Percentiles rank a stretch among this genome's conserved stretches.
Evolutionary conservation across 2,888 invertebrate genomes (phyloP).

Genomic region (Athalia circularis): DNA sequence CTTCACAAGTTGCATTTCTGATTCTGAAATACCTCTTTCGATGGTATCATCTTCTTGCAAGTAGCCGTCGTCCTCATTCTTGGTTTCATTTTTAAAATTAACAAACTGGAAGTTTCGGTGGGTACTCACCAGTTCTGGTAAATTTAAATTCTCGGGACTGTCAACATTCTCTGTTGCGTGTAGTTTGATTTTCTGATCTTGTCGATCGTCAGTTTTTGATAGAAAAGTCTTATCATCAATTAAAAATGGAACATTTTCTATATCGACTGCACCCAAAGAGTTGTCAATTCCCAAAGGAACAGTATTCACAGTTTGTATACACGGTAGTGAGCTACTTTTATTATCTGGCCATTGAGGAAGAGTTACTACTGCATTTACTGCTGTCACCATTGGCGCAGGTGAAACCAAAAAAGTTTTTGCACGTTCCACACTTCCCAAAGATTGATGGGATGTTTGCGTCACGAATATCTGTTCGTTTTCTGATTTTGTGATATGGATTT

Average conservation of each 20-base stretch:
- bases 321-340: conserved; percentile 16
- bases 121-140: not conserved
- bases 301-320: conserved; percentile 32
- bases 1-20: conserved; percentile 18
- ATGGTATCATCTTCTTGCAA: conserved; percentile 38
- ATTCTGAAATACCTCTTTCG: conserved; percentile 16
- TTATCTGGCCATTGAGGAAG: conserved; percentile 4
- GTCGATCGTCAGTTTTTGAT: conserved; percentile 26
- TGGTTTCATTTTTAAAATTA: conserved; percentile 35
- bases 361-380: not conserved
- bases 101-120: conserved; percentile 28
- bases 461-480: conserved; percentile 27
- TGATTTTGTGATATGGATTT: conserved; percentile 15
- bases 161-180: not conserved
- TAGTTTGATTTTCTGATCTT: conserved; percentile 11
- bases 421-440: not conserved
- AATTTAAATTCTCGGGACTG: not conserved
- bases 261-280: not conserved
- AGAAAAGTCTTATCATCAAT: conserved; percentile 43
- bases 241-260: conserved; percentile 25
- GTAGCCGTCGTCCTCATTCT: conserved; percentile 14
- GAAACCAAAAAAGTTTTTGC: not conserved
- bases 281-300: conserved; percentile 31
- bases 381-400: not conserved
- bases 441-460: not conserved